A percentile compares a stretch with the other conserved stretches of the same genome.
phyloP scores from a whole-genome alignment of 2,888 invertebrate genomes.

The Epirrhoe alternata region DNA sequence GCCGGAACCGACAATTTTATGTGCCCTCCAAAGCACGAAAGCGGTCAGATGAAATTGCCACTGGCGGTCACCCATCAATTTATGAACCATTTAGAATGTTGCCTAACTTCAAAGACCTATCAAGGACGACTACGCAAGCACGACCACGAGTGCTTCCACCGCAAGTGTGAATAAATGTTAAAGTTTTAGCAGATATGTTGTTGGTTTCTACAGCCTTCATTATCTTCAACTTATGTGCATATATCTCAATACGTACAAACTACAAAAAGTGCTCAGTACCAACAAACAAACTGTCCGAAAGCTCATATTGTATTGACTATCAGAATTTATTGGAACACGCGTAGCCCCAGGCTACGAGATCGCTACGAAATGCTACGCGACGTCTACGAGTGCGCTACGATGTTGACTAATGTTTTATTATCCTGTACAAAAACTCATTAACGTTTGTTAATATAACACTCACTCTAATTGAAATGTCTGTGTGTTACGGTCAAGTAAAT shows the following conservation, averaged over 20 bases:
- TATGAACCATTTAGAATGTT: too few relatives aligned
- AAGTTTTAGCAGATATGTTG: too few relatives aligned
- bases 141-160: too few relatives aligned
- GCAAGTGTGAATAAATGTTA: too few relatives aligned
- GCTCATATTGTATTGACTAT: constrained; percentile 17
- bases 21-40: too few relatives aligned
- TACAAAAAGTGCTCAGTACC: not conserved
- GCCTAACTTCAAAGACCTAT: too few relatives aligned
- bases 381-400: constrained; percentile 7
- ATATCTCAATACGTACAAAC: not conserved
- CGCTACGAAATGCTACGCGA: constrained; percentile 12
- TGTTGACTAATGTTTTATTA: constrained; percentile 9
- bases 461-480: not conserved
- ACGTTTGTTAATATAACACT: not conserved
- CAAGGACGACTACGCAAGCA: too few relatives aligned
- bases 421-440: not conserved
- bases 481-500: not conserved
- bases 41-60: too few relatives aligned
- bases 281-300: not conserved
- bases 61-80: too few relatives aligned
- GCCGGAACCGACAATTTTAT: too few relatives aligned
- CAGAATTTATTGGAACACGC: constrained; percentile 21
- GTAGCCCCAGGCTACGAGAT: constrained; percentile 23
- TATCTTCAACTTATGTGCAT: not conserved
- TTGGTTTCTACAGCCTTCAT: too few relatives aligned